Evolutionary conservation across 1,140 invertebrate genomes (phyloP), one percentile per base, ranked within the genome.

Genomic region (Drosophila lacteicornis): DNA sequence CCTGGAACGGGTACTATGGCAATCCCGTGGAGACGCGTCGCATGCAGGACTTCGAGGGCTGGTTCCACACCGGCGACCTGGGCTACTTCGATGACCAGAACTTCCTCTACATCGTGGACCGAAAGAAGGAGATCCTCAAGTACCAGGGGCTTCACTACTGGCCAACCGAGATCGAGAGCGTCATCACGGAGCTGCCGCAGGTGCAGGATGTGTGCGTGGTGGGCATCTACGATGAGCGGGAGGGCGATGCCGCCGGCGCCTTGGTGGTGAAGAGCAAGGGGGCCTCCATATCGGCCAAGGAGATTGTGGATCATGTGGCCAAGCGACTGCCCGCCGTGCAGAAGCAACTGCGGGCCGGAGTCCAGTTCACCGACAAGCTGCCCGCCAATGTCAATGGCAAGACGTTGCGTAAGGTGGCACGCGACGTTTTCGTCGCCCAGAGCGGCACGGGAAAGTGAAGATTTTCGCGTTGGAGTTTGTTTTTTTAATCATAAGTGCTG

Each of bases 71-170:
- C 13, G 96, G 96, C 17, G 96, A 97, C 87, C 86, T 97, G 46
- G 95, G 95, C 13, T 96, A 95, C 80, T 95, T 95, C 63, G 95
- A 97, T 65, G 93, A 95, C 13, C 93, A 96, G 22, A 94, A 94
- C 4, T 95, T 93, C 71, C 94, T 96, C 62, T 96, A 93, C 66
- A 94, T 97, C 75, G 94, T 96, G 0, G 96, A 97, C 79, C 93
- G 97, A 40, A 83, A 96, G 19, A 97, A 97, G 75, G 96, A 97
- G 88, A 93, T 97, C 13, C 95, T 97, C 43, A 97, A 97, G 91
- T 96, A 95, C 85, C 63, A 79, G 30, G 92, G 92, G 1, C 73
- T 85, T 5, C 93, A 93, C 42, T 93, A 93, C 36, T 83, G 88
- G 71, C 92, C 92, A 38, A 83, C 75, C 0, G 92, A 92, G 57